Base-by-base conservation (phyloP, 2,888 invertebrate genomes). In the Xiphydria camelus region DNA sequence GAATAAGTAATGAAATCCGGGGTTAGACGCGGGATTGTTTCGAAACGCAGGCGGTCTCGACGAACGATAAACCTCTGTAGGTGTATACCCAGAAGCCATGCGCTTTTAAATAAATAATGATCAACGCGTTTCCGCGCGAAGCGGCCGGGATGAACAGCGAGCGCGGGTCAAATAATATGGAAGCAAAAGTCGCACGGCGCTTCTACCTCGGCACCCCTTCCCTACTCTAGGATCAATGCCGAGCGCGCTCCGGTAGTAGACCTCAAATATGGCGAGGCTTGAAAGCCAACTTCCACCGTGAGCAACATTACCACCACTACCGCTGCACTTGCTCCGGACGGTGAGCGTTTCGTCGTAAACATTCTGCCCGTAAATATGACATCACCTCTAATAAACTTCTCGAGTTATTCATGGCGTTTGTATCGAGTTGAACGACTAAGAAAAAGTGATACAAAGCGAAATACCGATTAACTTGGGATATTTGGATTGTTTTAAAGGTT, bases 81-180 rank as follows among this genome's bases (percentile, higher is more conserved):
- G n/a, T n/a, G n/a, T n/a, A n/a, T n/a, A n/a, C n/a, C n/a, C n/a
- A n/a, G n/a, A n/a, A n/a, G n/a, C n/a, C n/a, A n/a, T 31, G 38
- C 32, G 36, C 39, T 56, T 46, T 55, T 54, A 48, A 54, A 56
- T 52, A 51, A 49, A 54, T 48, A 44, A 48, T 48, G 38, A 52
- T 49, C 51, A 41, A 55, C 50, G 33, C 45, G 45, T 32, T 15
- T 14, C 32, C 23, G 25, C 10, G 19, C 29, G 37, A 38, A 17
- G 15, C 10, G n/a, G 18, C 29, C 26, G 39, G 17, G 22, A n/a
- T n/a, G n/a, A n/a, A n/a, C n/a, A n/a, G n/a, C n/a, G n/a, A n/a
- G n/a, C n/a, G n/a, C 38, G 19, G 31, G 25, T 25, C 12, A 45
- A 45, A 45, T 45, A 45, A 45, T 45, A 40, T 33, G 25, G 33